A percentile compares a stretch with the other conserved stretches of the same genome.
Conservation (phyloP, 30 jellyfish, hydroid and myxozoan genomes). For the Rhopilema esculentum region DNA sequence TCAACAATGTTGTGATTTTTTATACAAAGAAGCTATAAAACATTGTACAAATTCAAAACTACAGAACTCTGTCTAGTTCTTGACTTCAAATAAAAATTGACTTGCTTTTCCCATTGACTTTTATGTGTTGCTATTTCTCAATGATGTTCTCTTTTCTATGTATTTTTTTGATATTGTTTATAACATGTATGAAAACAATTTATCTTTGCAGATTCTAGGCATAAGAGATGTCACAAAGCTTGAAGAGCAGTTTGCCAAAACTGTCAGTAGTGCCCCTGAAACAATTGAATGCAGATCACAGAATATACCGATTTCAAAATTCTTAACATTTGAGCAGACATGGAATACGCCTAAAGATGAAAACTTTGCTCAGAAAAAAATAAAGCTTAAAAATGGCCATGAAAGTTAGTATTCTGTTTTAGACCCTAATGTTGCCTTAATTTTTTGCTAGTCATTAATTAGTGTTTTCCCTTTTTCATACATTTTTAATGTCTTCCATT, state of each 20-base stretch:
- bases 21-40: too few species aligned
- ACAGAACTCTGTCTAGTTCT: too few species aligned
- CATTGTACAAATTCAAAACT: too few species aligned
- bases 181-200: too few species aligned
- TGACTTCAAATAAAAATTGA: too few species aligned
- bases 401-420: constrained; percentile 39
- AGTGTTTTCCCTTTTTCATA: background rate
- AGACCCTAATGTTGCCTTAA: background rate
- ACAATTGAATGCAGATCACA: constrained; percentile 76
- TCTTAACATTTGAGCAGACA: constrained; percentile 22
- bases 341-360: constrained; percentile 39
- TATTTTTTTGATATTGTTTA: too few species aligned
- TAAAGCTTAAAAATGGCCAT: constrained; percentile 46
- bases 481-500: too few species aligned
- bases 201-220: constrained; percentile 41
- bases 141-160: too few species aligned
- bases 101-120: too few species aligned
- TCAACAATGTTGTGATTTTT: too few species aligned
- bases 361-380: background rate
- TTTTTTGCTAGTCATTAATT: constrained; percentile 32
- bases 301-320: constrained; percentile 63
- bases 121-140: too few species aligned
- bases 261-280: constrained; percentile 69
- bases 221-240: constrained; percentile 58
- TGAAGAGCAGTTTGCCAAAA: constrained; percentile 62